Percentiles rank a stretch among this genome's conserved stretches.
phyloP scores from a whole-genome alignment of 2,113 vertebrate genomes.

The Peucedramus taeniatus region DNA sequence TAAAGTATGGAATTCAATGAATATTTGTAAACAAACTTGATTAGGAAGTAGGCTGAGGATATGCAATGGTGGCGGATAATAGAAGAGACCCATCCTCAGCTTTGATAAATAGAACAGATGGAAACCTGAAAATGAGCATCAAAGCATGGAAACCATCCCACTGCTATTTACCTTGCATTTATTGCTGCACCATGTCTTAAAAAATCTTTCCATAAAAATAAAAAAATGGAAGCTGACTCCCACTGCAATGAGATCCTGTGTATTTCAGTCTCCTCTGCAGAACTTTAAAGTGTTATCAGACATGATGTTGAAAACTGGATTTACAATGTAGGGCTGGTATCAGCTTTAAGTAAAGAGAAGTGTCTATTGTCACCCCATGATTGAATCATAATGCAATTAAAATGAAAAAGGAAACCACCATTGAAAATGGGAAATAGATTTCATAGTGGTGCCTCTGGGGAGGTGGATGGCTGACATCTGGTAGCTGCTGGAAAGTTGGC shows the following conservation, averaged over 20 bases:
- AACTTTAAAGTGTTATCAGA: background rate
- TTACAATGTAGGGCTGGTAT: background rate
- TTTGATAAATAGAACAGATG: background rate
- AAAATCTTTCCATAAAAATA: background rate
- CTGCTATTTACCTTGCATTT: background rate
- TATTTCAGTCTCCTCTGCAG: background rate
- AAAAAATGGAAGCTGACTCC: background rate
- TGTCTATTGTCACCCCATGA: background rate
- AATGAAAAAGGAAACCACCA: constrained; percentile 14
- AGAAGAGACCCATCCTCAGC: background rate
- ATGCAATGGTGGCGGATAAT: background rate
- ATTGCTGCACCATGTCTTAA: background rate
- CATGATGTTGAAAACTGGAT: background rate
- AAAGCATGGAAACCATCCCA: background rate
- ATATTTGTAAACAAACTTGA: constrained; percentile 25
- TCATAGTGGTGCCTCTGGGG: background rate
- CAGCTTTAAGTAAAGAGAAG: background rate
- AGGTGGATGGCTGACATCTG: background rate
- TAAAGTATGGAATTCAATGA: background rate
- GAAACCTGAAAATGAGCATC: background rate
- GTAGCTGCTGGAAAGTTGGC: background rate
- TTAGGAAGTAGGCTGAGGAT: background rate
- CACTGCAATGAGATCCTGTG: background rate
- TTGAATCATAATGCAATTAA: constrained; percentile 16
- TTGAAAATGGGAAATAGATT: constrained; percentile 18